Percentiles rank a stretch among this genome's conserved stretches.
Conservation (phyloP, 1,140 invertebrate genomes). For the Diuraphis noxia region DNA sequence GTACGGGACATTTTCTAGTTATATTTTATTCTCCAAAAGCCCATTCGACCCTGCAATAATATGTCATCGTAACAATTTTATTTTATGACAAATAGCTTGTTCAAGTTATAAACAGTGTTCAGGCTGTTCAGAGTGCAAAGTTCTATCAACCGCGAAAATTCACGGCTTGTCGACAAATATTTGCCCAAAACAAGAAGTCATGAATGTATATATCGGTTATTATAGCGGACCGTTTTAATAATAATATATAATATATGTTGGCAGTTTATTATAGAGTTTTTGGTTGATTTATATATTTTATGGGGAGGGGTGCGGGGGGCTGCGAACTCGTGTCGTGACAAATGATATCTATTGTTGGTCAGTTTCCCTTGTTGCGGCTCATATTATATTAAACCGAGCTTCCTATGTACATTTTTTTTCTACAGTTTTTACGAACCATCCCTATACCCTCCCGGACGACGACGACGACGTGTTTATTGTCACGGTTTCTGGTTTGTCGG, state of each 20-base stretch:
- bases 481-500: slow-evolving; percentile 32
- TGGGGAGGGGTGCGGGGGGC: not conserved
- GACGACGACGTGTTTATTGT: slow-evolving; percentile 27
- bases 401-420: slow-evolving; percentile 8
- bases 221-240: not conserved
- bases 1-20: not conserved
- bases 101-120: not conserved
- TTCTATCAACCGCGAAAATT: not conserved
- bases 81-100: not conserved
- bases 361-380: slow-evolving; percentile 44
- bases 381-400: slow-evolving; percentile 31
- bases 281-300: not conserved
- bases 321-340: slow-evolving; percentile 31
- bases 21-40: not conserved
- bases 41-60: not conserved
- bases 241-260: not conserved
- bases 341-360: slow-evolving; percentile 49
- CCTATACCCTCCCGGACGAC: slow-evolving; percentile 3
- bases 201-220: not conserved
- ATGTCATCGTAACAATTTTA: not conserved
- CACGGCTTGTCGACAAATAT: not conserved
- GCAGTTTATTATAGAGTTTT: not conserved
- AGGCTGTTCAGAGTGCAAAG: not conserved
- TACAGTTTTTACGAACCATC: slow-evolving; percentile 14
- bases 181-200: not conserved